Conservation (phyloP, 1,140 invertebrate genomes). For the Araneus ventricosus region DNA sequence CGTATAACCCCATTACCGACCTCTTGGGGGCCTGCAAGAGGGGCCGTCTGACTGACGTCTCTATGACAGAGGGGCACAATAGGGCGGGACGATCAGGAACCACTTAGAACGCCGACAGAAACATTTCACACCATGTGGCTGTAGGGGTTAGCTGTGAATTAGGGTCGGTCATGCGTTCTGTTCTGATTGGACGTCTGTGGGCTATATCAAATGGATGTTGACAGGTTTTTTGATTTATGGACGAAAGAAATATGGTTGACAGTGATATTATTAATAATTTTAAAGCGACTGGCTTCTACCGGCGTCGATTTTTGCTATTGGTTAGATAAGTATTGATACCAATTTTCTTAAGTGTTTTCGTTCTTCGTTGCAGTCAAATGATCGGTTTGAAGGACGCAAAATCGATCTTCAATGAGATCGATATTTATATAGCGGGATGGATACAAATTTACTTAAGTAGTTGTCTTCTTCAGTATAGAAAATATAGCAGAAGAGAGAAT, state of each 20-base stretch:
- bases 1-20: conserved; percentile 59
- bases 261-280: background rate
- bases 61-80: conserved; percentile 63
- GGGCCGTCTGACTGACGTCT: conserved; percentile 66
- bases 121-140: conserved; percentile 67
- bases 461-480: too few species aligned
- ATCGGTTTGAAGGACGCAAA: too few species aligned
- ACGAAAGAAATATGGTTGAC: background rate
- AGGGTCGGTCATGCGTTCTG: conserved; percentile 31
- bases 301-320: too few species aligned
- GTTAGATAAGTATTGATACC: too few species aligned
- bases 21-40: conserved; percentile 27
- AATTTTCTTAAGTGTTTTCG: too few species aligned
- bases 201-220: background rate
- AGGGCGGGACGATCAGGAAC: conserved; percentile 54
- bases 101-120: conserved; percentile 52
- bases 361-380: too few species aligned
- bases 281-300: too few species aligned
- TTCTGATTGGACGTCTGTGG: background rate
- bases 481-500: too few species aligned
- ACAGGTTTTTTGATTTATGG: background rate
- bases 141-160: conserved; percentile 48
- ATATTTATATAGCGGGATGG: too few species aligned
- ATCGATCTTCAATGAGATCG: too few species aligned
- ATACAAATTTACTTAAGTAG: too few species aligned